Evolutionary conservation across 2,888 invertebrate species (phyloP).

Genomic region (Hermaeophaga mercurialis): DNA sequence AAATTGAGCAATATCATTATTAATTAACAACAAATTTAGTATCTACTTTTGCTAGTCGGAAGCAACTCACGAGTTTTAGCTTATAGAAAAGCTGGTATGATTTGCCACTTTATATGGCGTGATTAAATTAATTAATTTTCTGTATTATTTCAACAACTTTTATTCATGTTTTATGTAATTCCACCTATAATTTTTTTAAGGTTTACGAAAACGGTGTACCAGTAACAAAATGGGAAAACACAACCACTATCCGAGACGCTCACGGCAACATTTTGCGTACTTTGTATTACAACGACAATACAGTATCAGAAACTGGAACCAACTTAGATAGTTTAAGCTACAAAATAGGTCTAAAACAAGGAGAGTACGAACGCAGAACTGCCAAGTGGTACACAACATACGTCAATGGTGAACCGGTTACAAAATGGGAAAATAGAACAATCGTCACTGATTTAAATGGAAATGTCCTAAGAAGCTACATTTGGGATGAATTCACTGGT

Average conservation of each 20-base stretch:
- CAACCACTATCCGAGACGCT: constrained; percentile 43
- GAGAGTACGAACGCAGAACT: constrained; percentile 26
- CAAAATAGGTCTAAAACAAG: constrained; percentile 11
- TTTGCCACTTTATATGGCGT: too few relatives aligned
- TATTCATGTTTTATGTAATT: too few relatives aligned
- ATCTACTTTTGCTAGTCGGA: too few relatives aligned
- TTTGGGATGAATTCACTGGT: constrained; percentile 19
- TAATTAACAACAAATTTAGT: too few relatives aligned
- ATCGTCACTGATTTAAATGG: constrained; percentile 41
- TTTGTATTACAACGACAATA: constrained; percentile 32
- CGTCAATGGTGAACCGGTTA: constrained; percentile 35
- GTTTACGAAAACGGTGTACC: constrained; percentile 35
- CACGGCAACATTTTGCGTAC: constrained; percentile 43
- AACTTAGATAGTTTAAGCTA: constrained; percentile 14
- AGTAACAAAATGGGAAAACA: constrained; percentile 40
- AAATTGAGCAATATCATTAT: too few relatives aligned
- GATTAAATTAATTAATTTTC: too few relatives aligned
- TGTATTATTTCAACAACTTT: too few relatives aligned
- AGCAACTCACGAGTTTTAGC: too few relatives aligned
- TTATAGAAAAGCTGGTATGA: too few relatives aligned
- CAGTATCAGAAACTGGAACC: constrained; percentile 2
- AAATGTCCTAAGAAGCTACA: constrained; percentile 39
- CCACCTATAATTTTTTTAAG: constrained; percentile 2
- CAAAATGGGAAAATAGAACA: constrained; percentile 41
- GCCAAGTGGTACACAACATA: constrained; percentile 18